Base-by-base conservation (phyloP, 2,113 vertebrate genomes). In the Xenotilapia longispinis region DNA sequence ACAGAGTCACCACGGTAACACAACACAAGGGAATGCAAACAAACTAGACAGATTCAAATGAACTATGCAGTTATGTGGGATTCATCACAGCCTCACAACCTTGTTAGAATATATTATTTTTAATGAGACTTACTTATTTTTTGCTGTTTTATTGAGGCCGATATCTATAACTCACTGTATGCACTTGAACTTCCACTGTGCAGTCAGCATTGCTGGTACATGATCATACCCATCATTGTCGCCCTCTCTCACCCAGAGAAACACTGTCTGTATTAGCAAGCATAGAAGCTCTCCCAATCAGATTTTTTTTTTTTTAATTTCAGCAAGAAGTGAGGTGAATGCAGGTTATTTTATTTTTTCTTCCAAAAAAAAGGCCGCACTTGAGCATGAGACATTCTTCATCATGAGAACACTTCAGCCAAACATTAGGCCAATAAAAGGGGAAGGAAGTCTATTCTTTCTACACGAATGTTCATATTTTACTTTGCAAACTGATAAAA, bases 1-100 rank as follows among this genome's bases (percentile, higher is more conserved):
- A 84, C 75, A 65, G 78, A 12, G 92, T 96, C 91, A 80, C 91
- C 55, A 79, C 83, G 84, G 90, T 79, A 93, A 96, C 87, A 5
- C 42, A 21, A 70, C 26, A 21, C 92, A 54, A 60, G 87, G 83
- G 90, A 68, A 75, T 58, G 83, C 81, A 75, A 83, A 88, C 51
- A 80, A 58, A 79, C 40, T 28, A 3, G 55, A 68, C 11, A 26
- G 85, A 51, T 89, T 85, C 82, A 93, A 85, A 81, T 47, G 54
- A 8, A 26, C 82, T 8, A 38, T 6, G 17, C 14, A 1, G 15
- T 19, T 28, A 28, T 21, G 12, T 7, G 19, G 15, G 13, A 36
- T 40, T 33, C 45, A 31, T 51, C 63, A 12, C 23, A 80, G 42
- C 82, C 78, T 75, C 58, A 63, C 15, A 63, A 63, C 9, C 58